A percentile compares a stretch with the other conserved stretches of the same genome.
Evolutionary conservation across 2,888 invertebrate species (phyloP).

Genomic region (Apodemia hepburni): DNA sequence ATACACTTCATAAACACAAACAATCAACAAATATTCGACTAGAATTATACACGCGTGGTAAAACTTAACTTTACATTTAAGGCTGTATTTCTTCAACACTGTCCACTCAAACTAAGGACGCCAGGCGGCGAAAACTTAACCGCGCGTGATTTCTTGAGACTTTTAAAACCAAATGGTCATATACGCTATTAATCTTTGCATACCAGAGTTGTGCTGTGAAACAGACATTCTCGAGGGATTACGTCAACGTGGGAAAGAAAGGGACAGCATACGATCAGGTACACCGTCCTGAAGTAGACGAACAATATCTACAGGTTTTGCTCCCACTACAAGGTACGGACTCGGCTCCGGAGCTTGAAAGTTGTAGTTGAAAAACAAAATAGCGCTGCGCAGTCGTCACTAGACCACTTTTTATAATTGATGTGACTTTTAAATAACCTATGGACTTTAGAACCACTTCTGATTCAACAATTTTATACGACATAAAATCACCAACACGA

Average conservation of each 20-base stretch:
- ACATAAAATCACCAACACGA: background rate
- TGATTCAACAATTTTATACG: conserved; percentile 2
- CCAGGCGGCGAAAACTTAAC: conserved; percentile 77
- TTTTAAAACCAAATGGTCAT: conserved; percentile 79
- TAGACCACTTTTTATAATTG: conserved; percentile 35
- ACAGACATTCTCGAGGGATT: conserved; percentile 53
- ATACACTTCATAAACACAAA: conserved; percentile 35
- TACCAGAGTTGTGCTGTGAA: conserved; percentile 75
- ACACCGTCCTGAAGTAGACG: conserved; percentile 68
- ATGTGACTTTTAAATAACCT: conserved; percentile 21
- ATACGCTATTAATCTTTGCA: conserved; percentile 80
- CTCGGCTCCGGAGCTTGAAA: conserved; percentile 68
- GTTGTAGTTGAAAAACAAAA: conserved; percentile 59
- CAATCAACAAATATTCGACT: conserved; percentile 41
- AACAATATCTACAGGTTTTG: conserved; percentile 76
- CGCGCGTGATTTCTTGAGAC: conserved; percentile 78
- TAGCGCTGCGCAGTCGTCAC: conserved; percentile 51
- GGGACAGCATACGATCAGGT: conserved; percentile 66
- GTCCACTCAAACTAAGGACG: conserved; percentile 71
- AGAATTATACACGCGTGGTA: conserved; percentile 41
- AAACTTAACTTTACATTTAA: conserved; percentile 40
- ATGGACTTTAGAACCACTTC: conserved; percentile 23
- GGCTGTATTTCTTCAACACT: conserved; percentile 40
- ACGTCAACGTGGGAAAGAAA: conserved; percentile 52
- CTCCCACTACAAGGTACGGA: conserved; percentile 75